Percentiles rank a stretch among this genome's conserved stretches.
These are phyloP conservation scores for Gonatopus flavifemur DNA, from an alignment of 1,140 invertebrate genomes.

Conservation along the genomic window DNA sequence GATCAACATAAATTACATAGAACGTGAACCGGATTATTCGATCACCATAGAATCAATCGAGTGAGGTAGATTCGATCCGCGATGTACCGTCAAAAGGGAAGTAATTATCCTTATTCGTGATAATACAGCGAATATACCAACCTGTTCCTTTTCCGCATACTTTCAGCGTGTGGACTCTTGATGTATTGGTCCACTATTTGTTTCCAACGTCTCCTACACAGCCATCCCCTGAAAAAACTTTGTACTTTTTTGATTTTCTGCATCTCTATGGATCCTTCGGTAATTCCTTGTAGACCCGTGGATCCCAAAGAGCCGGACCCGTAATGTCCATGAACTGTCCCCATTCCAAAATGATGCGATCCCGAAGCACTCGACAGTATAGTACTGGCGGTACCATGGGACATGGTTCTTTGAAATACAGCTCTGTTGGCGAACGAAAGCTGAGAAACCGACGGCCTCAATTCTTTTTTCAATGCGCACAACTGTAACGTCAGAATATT, in stretches of 20 bases:
- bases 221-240: slow-evolving; percentile 92
- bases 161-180: slow-evolving; percentile 91
- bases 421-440: slow-evolving; percentile 1
- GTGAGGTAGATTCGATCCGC: too few species aligned
- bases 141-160: slow-evolving; percentile 92
- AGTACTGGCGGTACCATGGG: slow-evolving; percentile 25
- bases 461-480: slow-evolving; percentile 80
- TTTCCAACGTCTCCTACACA: slow-evolving; percentile 91
- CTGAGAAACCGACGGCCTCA: slow-evolving; percentile 54
- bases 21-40: too few species aligned
- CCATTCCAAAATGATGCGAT: background rate
- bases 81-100: background rate
- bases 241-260: slow-evolving; percentile 94
- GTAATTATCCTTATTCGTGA: too few species aligned
- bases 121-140: slow-evolving; percentile 28
- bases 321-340: slow-evolving; percentile 23
- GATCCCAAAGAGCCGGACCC: slow-evolving; percentile 20
- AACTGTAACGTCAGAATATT: slow-evolving; percentile 60
- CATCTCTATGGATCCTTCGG: slow-evolving; percentile 70
- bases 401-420: slow-evolving; percentile 29
- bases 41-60: too few species aligned
- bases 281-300: slow-evolving; percentile 27
- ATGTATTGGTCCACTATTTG: slow-evolving; percentile 96
- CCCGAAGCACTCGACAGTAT: slow-evolving; percentile 8
- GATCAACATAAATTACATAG: too few species aligned